Base-by-base conservation (phyloP, 2,888 invertebrate genomes). In the Protula sp. region DNA sequence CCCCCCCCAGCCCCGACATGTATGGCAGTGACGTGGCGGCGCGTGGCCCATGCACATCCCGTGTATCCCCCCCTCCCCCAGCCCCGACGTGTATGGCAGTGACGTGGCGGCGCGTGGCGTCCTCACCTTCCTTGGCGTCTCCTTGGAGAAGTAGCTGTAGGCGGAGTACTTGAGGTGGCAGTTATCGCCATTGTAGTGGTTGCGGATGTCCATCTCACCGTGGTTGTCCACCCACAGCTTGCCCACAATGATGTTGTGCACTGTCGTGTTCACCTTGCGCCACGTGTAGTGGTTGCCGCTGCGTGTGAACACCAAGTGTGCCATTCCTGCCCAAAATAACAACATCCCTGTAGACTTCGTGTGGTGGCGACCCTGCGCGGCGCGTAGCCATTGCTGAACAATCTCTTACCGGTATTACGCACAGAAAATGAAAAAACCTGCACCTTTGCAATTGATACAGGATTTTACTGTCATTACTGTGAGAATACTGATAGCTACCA, bases 191-290 rank as follows among this genome's bases (percentile, higher is more conserved):
- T 88, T 87, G 51, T 87, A 88, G 66, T 91, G 89, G 79, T 97
- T 97, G 62, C 87, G 85, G 67, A 99, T 98, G 82, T 97, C 95
- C 93, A 95, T 98, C 80, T 99, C 98, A 52, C 99, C 99, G 80
- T 97, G 94, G 83, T 99, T 94, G 85, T 99, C 99, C 61, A 99
- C 94, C 99, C 99, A 99, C 71, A 99, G 85, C 83, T 93, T 94
- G 68, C 99, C 99, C 61, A 99, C 97, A 73, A 99, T 98, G 74
- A 99, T 99, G 82, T 99, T 99, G 85, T 99, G 98, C 55, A 99
- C 95, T 3, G 97, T 98, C 27, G 98, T 99, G 27, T 95, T 97
- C 57, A 98, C 85, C 86, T 99, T 99, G 70, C 94, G 87, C 95
- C 98, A 99, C 4, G 94, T 91, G 84, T 93, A 99, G 78, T 92